Evolutionary conservation across 2,113 vertebrate species (phyloP).

Genomic region (Piprites chloris): DNA sequence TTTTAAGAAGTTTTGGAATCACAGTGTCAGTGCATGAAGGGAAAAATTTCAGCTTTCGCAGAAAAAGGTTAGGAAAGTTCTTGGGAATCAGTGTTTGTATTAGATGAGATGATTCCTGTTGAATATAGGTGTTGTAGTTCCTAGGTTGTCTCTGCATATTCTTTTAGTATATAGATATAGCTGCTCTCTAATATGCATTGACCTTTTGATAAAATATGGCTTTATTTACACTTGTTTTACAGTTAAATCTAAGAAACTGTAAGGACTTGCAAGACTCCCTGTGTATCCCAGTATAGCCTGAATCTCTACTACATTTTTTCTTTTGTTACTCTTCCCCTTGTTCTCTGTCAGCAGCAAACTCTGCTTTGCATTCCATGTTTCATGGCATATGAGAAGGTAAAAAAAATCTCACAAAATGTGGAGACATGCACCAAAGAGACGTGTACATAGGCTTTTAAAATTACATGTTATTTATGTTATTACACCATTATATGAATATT

Average conservation of each 20-base stretch:
- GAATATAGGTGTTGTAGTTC: not conserved
- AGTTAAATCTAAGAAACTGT: not conserved
- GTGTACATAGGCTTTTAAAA: not conserved
- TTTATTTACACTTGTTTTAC: not conserved
- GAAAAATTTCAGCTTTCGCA: not conserved
- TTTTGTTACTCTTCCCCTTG: not conserved
- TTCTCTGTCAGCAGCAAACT: not conserved
- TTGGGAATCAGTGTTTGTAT: not conserved
- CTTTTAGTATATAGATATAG: not conserved
- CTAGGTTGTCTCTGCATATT: not conserved
- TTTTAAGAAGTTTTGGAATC: not conserved
- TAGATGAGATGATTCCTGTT: not conserved
- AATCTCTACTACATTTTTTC: not conserved
- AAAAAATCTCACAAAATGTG: not conserved
- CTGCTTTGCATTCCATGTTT: not conserved
- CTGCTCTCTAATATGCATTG: not conserved
- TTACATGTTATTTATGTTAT: not conserved
- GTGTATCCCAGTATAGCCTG: not conserved
- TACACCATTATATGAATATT: not conserved
- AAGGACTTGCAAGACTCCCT: not conserved
- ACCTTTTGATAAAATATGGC: not conserved
- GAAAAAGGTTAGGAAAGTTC: not conserved
- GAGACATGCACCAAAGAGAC: not conserved
- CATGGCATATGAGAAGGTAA: not conserved
- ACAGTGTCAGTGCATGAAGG: not conserved